Base-by-base conservation (phyloP, 1,140 invertebrate species). In the Sinonovacula constricta region DNA sequence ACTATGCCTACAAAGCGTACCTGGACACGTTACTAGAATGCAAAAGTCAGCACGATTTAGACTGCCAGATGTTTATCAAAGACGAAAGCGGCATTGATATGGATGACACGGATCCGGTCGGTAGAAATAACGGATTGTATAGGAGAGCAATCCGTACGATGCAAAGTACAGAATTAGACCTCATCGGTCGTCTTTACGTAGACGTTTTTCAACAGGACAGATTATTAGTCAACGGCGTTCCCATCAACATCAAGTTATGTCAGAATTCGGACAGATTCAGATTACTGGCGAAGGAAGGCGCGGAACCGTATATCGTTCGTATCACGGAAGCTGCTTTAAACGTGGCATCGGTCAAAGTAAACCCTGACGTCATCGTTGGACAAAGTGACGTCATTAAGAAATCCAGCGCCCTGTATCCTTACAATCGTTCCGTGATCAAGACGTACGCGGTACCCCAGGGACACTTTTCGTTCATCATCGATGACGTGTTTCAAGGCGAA, bases 291-390 rank as follows among this genome's bases (percentile, higher is more conserved):
- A 45, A 39, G 7, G 36, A 45, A 31, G 36, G 28, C 7, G 22
- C 22, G 36, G 31, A 65, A 36, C 14, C 14, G 10, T 36, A 65
- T 7, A 36, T 36, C 22, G 31, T 65, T 14, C 14, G n/a, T 24
- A 65, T 45, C 62, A 45, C 31, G n/a, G 62, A 65, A 18, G 62
- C 62, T 15, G 33, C 36, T 7, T 24, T 65, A 65, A 45, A 65
- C 14, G 62, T 65, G 31, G 62, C 62, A 7, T 22, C n/a, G 62
- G 62, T 45, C 36, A 65, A 65, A 65, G 62, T 65, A 31, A 65
- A 22, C 18, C 36, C 62, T 28, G 36, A 45, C 31, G 62, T 65
- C 45, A 34, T 65, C 15, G 12, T 36, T 15, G 62, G 24, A 4
- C 3, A 36, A 18, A 24, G 10, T 45, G 36, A 65, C 3, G 7